Evolutionary conservation across 2,888 invertebrate species (phyloP).

Genomic region (Hyppa rectilinea): DNA sequence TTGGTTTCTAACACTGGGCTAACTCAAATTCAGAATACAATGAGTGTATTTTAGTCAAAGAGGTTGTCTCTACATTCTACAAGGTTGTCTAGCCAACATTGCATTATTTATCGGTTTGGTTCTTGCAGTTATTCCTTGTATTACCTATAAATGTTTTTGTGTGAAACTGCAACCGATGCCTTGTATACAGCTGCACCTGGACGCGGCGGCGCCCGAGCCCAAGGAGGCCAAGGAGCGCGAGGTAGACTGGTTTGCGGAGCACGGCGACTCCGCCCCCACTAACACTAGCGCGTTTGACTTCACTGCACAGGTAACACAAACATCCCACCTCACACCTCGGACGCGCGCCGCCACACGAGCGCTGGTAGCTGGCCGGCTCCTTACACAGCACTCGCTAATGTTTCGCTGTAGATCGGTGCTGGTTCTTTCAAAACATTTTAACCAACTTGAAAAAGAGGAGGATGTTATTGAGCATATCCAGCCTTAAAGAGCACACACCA

Average conservation of each 20-base stretch:
- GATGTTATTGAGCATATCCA: not conserved
- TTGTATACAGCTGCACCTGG: constrained; percentile 92
- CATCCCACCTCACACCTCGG: constrained; percentile 49
- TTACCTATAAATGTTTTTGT: not conserved
- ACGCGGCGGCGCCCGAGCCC: constrained; percentile 90
- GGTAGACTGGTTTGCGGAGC: constrained; percentile 97
- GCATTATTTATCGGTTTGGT: not conserved
- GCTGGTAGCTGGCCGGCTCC: not conserved
- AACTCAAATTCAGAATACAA: not conserved
- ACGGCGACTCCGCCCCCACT: constrained; percentile 82
- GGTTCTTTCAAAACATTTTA: not conserved
- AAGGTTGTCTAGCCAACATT: not conserved
- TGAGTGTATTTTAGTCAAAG: not conserved
- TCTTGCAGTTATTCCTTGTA: not conserved
- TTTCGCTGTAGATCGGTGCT: constrained; percentile 2
- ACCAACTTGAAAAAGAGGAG: not conserved
- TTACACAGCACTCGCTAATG: not conserved
- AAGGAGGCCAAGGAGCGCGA: constrained; percentile 93
- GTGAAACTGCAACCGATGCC: not conserved
- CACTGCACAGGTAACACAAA: constrained; percentile 88
- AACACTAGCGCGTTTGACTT: constrained; percentile 84
- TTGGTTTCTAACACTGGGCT: not conserved
- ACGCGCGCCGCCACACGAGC: not conserved
- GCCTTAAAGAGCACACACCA: not conserved
- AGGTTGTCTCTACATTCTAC: too few species aligned